These are phyloP conservation scores for Oscheius sp. DNA, from an alignment of 2,888 invertebrate species.

Conservation along the genomic window DNA sequence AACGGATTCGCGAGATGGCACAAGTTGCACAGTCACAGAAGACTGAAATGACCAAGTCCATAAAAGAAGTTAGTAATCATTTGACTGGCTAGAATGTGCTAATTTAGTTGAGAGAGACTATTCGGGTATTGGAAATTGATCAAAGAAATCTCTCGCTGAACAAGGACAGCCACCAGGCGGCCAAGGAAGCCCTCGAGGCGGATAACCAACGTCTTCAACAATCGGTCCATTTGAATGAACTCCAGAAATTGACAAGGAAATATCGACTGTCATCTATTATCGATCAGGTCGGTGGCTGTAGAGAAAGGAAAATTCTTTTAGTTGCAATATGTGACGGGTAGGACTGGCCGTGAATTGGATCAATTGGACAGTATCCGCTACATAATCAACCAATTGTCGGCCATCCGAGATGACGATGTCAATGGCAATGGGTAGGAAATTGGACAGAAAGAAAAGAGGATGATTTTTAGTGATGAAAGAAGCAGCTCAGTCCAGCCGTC, in stretches of 20 bases:
- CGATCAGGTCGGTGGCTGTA: slow-evolving; percentile 58
- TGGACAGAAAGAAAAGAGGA: not conserved
- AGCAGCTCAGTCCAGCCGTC: slow-evolving; percentile 52
- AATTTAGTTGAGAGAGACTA: slow-evolving; percentile 66
- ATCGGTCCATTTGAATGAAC: slow-evolving; percentile 69
- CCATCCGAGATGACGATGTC: slow-evolving; percentile 69
- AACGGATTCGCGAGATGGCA: slow-evolving; percentile 63
- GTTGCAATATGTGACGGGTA: slow-evolving; percentile 58
- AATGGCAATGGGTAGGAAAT: slow-evolving; percentile 24
- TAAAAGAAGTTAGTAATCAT: slow-evolving; percentile 45
- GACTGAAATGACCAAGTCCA: slow-evolving; percentile 55
- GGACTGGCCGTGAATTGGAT: slow-evolving; percentile 44
- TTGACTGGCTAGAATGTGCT: not conserved
- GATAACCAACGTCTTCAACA: slow-evolving; percentile 70
- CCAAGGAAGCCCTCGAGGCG: slow-evolving; percentile 64
- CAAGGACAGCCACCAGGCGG: slow-evolving; percentile 56
- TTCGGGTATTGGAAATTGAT: slow-evolving; percentile 71
- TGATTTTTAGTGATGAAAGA: slow-evolving; percentile 53
- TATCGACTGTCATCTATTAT: slow-evolving; percentile 72
- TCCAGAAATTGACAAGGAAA: slow-evolving; percentile 72
- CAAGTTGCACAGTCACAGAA: slow-evolving; percentile 55
- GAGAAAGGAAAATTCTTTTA: slow-evolving; percentile 28
- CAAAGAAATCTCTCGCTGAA: slow-evolving; percentile 66
- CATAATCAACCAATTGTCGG: slow-evolving; percentile 64
- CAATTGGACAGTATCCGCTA: slow-evolving; percentile 60